A percentile compares a stretch with the other conserved stretches of the same genome.
phyloP scores from a whole-genome alignment of 2,888 invertebrate genomes.

The Cartodere bifasciata region DNA sequence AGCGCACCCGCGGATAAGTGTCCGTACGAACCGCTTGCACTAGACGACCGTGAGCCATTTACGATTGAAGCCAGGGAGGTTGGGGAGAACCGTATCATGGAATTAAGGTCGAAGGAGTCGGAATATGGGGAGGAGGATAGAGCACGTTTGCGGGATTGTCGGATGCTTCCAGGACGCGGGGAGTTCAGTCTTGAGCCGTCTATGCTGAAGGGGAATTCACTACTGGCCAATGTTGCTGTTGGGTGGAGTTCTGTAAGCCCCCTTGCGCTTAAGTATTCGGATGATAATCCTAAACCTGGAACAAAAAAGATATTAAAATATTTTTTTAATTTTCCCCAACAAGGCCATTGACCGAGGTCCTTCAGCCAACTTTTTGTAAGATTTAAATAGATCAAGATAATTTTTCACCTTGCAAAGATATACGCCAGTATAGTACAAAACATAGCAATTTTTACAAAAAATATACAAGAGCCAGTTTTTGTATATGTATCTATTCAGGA shows the following conservation, averaged over 20 bases:
- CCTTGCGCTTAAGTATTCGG: slow-evolving; percentile 48
- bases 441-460: too few species aligned
- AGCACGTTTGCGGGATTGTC: slow-evolving; percentile 71
- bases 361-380: not conserved
- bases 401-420: not conserved
- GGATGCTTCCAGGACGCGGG: slow-evolving; percentile 39
- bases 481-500: too few species aligned
- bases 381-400: not conserved
- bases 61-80: slow-evolving; percentile 75
- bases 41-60: slow-evolving; percentile 74
- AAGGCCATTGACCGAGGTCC: not conserved
- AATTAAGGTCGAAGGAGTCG: slow-evolving; percentile 89
- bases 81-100: slow-evolving; percentile 90
- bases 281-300: slow-evolving; percentile 44
- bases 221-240: slow-evolving; percentile 63
- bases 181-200: slow-evolving; percentile 67
- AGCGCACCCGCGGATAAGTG: slow-evolving; percentile 91
- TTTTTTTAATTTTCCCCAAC: not conserved
- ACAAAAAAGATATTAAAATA: slow-evolving; percentile 20
- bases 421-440: too few species aligned
- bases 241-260: slow-evolving; percentile 43
- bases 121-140: slow-evolving; percentile 91
- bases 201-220: slow-evolving; percentile 81
- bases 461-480: too few species aligned
- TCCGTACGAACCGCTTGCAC: slow-evolving; percentile 91